Base-by-base conservation (phyloP, 2,888 invertebrate species). In the Anodontia alba region DNA sequence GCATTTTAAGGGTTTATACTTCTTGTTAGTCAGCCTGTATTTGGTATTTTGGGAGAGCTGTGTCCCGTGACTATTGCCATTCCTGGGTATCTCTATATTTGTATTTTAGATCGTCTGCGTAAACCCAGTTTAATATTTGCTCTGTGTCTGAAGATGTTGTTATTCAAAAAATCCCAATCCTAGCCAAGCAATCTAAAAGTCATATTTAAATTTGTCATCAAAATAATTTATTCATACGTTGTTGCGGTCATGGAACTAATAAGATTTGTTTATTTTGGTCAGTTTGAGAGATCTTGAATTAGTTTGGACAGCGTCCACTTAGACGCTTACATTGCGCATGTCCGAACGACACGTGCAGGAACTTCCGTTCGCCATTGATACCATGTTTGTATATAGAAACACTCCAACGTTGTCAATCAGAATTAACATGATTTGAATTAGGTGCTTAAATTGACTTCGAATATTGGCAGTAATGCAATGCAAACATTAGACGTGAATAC, bases 371-470 rank as follows among this genome's bases (percentile, higher is more conserved):
- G 43, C 69, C 69, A 69, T 23, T 69, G 69, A 29, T 42, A 43
- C 43, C 43, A 43, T 73, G 68, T 76, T 78, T 82, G 82, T 82
- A 74, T 83, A 76, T 79, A 57, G 83, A 77, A 83, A 80, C 79
- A 80, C 83, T 83, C 71, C 42, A 78, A 43, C 43, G 20, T 54
- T 76, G 70, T 73, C 76, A 77, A 74, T 78, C 71, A 81, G 71
- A 76, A 20, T 31, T 43, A 17, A 43, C 26, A 23, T 31, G 31
- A 62, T 62, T 33, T 10, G 62, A 62, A 62, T 62, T 31, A 62
- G 54, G 33, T 62, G 1, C 62, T 62, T 33, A 62, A 62, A 62
- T 62, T 62, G 62, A 62, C 62, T 62, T 62, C 62, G 62, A 33
- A 62, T 2, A 33, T 2, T 62, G 62, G 33, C 62, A 62, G 10